Evolutionary conservation across 2,113 vertebrate species (phyloP).

Genomic region (Podarcis muralis): DNA sequence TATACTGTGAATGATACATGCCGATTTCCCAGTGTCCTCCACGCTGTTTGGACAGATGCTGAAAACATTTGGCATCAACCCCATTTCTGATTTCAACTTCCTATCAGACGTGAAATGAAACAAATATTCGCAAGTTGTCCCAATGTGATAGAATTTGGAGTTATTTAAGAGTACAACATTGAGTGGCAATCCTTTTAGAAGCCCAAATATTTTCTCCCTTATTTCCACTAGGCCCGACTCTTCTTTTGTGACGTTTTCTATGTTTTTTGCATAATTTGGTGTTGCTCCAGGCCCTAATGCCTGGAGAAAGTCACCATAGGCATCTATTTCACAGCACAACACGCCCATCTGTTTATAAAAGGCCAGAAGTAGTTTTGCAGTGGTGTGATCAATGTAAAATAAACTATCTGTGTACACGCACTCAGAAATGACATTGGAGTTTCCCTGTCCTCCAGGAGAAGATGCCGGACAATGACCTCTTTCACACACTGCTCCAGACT

Average conservation of each 20-base stretch:
- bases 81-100: constrained; percentile 81
- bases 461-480: not conserved
- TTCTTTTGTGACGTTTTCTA: constrained; percentile 72
- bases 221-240: constrained; percentile 71
- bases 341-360: constrained; percentile 79
- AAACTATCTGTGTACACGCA: constrained; percentile 93
- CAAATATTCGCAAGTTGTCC: constrained; percentile 89
- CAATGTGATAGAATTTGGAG: constrained; percentile 94
- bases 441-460: not conserved
- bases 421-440: constrained; percentile 38
- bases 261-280: constrained; percentile 77
- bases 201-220: constrained; percentile 82
- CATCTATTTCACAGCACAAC: constrained; percentile 90
- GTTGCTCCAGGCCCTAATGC: constrained; percentile 85
- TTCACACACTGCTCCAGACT: constrained; percentile 75
- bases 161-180: constrained; percentile 90
- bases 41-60: constrained; percentile 64
- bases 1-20: constrained; percentile 84
- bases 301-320: constrained; percentile 94
- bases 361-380: constrained; percentile 72
- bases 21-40: not conserved
- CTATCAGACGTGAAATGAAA: constrained; percentile 83
- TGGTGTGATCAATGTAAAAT: constrained; percentile 85
- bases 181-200: constrained; percentile 82
- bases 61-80: constrained; percentile 79